Conservation (phyloP, 2,888 invertebrate genomes). For the Hecatera dysodea region DNA sequence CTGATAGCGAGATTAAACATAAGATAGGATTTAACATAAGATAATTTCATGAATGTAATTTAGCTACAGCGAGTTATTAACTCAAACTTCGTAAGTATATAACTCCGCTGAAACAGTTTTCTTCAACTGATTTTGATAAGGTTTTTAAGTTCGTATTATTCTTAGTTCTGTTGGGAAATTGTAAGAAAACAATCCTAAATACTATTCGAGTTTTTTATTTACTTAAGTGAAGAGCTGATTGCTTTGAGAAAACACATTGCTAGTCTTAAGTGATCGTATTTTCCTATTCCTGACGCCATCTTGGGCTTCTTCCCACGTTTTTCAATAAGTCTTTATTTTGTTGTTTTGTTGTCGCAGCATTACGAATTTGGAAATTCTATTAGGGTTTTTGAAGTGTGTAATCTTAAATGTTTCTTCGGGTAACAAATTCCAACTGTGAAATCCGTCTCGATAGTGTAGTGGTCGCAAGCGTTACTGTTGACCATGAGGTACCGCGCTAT, state of each 20-base stretch:
- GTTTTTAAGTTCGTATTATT: constrained; percentile 4
- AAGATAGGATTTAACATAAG: constrained; percentile 1
- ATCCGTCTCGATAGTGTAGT: no score
- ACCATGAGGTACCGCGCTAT: no score
- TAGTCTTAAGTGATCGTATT: constrained; percentile 14
- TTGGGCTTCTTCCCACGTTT: constrained; percentile 20
- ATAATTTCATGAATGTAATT: constrained; percentile 25
- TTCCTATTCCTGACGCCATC: constrained; percentile 16
- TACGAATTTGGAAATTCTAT: not conserved
- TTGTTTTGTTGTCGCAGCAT: constrained; percentile 8
- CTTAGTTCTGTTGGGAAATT: constrained; percentile 1
- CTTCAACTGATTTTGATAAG: not conserved
- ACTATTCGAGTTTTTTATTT: constrained; percentile 29
- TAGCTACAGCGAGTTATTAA: constrained; percentile 13
- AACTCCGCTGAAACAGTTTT: constrained; percentile 10
- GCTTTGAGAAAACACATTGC: constrained; percentile 34
- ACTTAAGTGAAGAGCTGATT: constrained; percentile 27
- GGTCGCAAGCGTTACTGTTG: no score
- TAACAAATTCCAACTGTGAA: no score
- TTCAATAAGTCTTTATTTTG: constrained; percentile 27
- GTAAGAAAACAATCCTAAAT: constrained; percentile 22
- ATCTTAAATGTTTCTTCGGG: not conserved
- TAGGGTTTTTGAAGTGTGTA: constrained; percentile 7
- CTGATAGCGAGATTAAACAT: no score
- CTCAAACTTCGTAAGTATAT: not conserved